Evolutionary conservation across 2,888 invertebrate species (phyloP), one percentile per base, ranked within the genome.

Genomic region (Harpalus rubripes): DNA sequence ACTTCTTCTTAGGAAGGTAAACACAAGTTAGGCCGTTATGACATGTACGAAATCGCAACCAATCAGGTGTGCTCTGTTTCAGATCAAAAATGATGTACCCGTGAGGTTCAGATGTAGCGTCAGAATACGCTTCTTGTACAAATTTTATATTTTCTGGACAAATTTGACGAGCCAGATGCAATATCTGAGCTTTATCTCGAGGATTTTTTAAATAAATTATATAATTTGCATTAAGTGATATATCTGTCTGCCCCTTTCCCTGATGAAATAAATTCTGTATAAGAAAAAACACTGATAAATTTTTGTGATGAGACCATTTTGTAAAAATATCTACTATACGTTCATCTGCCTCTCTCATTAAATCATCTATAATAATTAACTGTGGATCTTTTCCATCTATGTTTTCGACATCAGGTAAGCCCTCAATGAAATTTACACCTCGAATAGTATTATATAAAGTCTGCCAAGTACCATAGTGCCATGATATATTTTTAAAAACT

Each of bases 221-320:
- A 22, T 88, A 88, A 85, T 87, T 86, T 7, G 87, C 85, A 74
- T 87, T 87, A 59, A 88, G 78, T 6, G 86, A 87, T 52, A 87
- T 86, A 78, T 87, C 87, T 56, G 87, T 81, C 41, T 68, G 68
- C 0, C 68, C 41, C 26, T 68, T 68, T 18, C 87, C 87, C 68
- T 87, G 86, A 84, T 86, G 86, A 83, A 87, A 88, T 44, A 88
- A 72, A 81, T 87, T 88, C 85, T 87, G 87, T 1, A 87, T 86
- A 56, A 87, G 63, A 79, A 86, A 87, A 72, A 87, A 86, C 16
- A 85, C 18, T 15, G 56, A 41, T 12, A 22, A 44, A 58, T 26
- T 61, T 61, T 61, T 61, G n/a, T 61, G 61, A 61, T 61, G 61
- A 10, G 61, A 61, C 26, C 16, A 18, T 1, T 72, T 78, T 22